phyloP scores from a whole-genome alignment of 2,113 vertebrate species.

The Zingel zingel region DNA sequence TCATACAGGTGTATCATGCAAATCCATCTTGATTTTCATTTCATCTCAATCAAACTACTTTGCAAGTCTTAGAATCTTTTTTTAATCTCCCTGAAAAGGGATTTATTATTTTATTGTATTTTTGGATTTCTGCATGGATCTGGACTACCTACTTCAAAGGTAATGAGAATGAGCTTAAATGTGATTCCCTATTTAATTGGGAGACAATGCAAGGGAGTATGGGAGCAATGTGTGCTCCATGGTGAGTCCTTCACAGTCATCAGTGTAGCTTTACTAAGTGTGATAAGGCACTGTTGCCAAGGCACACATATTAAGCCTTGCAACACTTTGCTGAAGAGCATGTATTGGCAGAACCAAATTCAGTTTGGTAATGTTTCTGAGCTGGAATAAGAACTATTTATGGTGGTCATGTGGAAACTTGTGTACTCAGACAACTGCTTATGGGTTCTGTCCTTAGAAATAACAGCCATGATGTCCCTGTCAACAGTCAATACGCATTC shows the following conservation, averaged over 20 bases:
- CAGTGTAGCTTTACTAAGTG: background rate
- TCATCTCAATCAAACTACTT: constrained; percentile 20
- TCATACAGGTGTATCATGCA: constrained; percentile 22
- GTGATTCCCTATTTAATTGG: constrained; percentile 40
- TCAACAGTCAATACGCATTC: constrained; percentile 8
- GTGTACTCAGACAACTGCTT: background rate
- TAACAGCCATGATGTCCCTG: background rate
- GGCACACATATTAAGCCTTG: constrained; percentile 8
- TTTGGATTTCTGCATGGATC: constrained; percentile 7
- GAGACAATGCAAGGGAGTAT: background rate
- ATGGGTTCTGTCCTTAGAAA: background rate
- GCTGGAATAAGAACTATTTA: background rate
- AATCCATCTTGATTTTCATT: constrained; percentile 61
- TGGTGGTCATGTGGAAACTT: background rate
- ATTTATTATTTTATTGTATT: constrained; percentile 16
- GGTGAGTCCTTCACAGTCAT: background rate
- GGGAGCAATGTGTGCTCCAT: background rate
- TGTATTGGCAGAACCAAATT: background rate
- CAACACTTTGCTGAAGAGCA: background rate
- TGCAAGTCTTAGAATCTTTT: constrained; percentile 15
- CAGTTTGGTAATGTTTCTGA: background rate
- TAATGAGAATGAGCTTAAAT: constrained; percentile 44
- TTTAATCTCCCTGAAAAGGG: constrained; percentile 22
- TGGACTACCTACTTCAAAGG: constrained; percentile 30
- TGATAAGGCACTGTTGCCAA: background rate